Base-by-base conservation (phyloP, 2,797 vertebrate genomes). In the Rhinophrynus dorsalis region DNA sequence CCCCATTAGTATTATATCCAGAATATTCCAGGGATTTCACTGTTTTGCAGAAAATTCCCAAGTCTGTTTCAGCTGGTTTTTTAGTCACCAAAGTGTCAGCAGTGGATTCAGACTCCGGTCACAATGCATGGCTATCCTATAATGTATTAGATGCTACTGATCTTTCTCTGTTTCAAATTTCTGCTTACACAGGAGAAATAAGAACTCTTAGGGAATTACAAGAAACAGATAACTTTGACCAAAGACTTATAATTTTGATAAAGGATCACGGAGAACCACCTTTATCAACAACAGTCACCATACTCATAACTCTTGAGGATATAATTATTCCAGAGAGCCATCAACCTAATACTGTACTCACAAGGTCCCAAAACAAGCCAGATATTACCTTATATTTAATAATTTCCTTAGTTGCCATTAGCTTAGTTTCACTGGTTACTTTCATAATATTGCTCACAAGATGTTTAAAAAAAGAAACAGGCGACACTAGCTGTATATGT, bases 371-470 rank as follows among this genome's bases (percentile, higher is more conserved):
- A 13, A 48, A 48, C 21, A 90, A 92, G 77, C 87, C 92, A 0
- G 91, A 95, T 65, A 84, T 95, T 50, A 95, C 94, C 27, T 78
- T 98, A 71, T 98, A 98, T 83, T 90, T 98, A 70, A 96, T 97
- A 58, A 93, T 97, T 11, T 90, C 95, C 0, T 80, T 98, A 33
- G 94, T 90, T 7, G 90, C 92, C 0, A 81, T 96, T 8, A 94
- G 95, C 27, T 87, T 89, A 0, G 86, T 98, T 64, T 93, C 91
- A 0, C 89, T 98, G 0, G 86, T 95, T 68, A 95, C 94, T 0
- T 88, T 95, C 80, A 86, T 88, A 6, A 74, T 95, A 33, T 78
- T 98, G 57, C 87, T 90, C 50, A 90, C 94, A 52, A 91, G 92
- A 23, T 98, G 95, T 79, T 84, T 98, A 10, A 82, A 85, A 60